Evolutionary conservation across 2,888 invertebrate genomes (phyloP).

Genomic region (Agrochola litura): DNA sequence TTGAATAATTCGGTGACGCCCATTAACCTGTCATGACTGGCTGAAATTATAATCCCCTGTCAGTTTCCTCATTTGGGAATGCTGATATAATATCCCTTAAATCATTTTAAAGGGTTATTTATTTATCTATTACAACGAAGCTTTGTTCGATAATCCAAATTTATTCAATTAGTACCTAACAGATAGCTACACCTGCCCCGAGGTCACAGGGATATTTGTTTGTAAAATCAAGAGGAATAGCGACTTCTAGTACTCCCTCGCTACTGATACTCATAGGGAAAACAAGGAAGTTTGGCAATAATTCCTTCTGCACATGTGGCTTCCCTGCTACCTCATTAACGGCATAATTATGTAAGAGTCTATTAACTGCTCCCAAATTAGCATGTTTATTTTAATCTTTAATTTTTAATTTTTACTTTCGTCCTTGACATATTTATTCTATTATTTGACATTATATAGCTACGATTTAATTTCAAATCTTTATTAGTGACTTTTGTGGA

Average conservation of each 20-base stretch:
- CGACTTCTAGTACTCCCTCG: not conserved
- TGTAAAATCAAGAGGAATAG: not conserved
- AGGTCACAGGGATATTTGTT: not conserved
- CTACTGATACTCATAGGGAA: not conserved
- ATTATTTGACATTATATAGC: too few species aligned
- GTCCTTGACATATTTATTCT: too few species aligned
- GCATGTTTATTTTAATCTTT: too few species aligned
- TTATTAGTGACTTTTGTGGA: too few species aligned
- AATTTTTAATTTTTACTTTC: too few species aligned
- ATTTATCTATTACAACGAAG: not conserved
- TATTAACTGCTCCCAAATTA: too few species aligned
- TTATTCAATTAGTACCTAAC: not conserved
- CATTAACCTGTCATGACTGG: slow-evolving; percentile 56
- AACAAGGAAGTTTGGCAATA: too few species aligned
- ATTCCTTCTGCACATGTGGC: too few species aligned
- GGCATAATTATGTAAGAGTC: too few species aligned
- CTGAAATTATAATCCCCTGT: slow-evolving; percentile 41
- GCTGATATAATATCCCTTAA: slow-evolving; percentile 24
- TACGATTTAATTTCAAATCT: too few species aligned
- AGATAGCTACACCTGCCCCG: not conserved
- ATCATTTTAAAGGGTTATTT: slow-evolving; percentile 19
- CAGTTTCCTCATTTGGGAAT: slow-evolving; percentile 43
- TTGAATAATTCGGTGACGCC: slow-evolving; percentile 47
- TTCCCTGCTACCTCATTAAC: too few species aligned
- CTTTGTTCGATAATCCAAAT: slow-evolving; percentile 8